Percentiles rank a stretch among this genome's conserved stretches.
phyloP scores from a whole-genome alignment of 2,888 invertebrate genomes.

The Tricholauxania praeusta region DNA sequence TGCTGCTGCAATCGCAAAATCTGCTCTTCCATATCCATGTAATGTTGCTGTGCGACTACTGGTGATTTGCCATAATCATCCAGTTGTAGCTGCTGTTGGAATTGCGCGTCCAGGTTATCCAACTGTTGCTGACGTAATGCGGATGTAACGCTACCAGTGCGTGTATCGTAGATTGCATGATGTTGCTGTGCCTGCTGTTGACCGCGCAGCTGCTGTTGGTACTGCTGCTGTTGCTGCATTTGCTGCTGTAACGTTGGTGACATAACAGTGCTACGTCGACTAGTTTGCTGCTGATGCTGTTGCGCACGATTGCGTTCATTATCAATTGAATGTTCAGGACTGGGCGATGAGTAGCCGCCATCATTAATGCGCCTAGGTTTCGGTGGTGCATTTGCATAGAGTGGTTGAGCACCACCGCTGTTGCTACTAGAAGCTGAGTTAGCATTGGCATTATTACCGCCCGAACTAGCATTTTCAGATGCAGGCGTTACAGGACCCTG shows the following conservation, averaged over 20 bases:
- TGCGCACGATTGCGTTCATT: constrained; percentile 59
- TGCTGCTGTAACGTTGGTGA: constrained; percentile 63
- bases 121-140: constrained; percentile 59
- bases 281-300: constrained; percentile 64
- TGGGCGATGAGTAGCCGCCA: constrained; percentile 79
- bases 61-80: constrained; percentile 53
- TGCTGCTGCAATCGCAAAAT: constrained; percentile 55
- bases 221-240: constrained; percentile 52
- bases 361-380: constrained; percentile 86
- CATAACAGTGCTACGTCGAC: constrained; percentile 63
- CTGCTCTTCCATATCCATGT: constrained; percentile 62
- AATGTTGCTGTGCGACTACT: constrained; percentile 43
- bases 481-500: constrained; percentile 64
- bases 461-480: constrained; percentile 58
- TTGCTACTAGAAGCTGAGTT: constrained; percentile 54
- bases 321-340: constrained; percentile 74
- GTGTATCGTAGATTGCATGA: constrained; percentile 70
- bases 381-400: constrained; percentile 91
- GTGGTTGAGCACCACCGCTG: constrained; percentile 72
- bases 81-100: constrained; percentile 58
- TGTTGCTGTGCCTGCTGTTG: constrained; percentile 66
- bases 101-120: constrained; percentile 59
- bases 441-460: constrained; percentile 43
- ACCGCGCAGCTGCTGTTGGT: constrained; percentile 48
- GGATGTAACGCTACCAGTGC: constrained; percentile 68